Conservation (phyloP, 1,140 invertebrate species). For the Pollicipes pollicipes region DNA sequence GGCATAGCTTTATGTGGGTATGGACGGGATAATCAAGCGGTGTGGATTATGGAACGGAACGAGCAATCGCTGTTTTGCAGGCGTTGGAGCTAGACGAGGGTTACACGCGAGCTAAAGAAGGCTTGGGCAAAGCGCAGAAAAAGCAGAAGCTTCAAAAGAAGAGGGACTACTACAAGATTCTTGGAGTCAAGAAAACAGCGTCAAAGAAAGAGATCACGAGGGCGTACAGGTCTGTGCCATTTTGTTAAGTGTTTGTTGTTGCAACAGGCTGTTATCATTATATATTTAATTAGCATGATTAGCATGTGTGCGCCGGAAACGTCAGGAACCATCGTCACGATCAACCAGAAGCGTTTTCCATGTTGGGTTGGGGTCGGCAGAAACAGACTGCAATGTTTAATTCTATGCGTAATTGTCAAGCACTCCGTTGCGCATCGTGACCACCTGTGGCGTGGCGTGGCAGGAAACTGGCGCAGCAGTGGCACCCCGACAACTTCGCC, state of each 20-base stretch:
- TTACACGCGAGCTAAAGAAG: constrained; percentile 68
- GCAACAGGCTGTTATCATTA: neutral
- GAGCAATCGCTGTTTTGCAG: neutral
- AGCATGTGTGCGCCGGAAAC: constrained; percentile 4
- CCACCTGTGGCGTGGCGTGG: too few species aligned
- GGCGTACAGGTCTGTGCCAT: constrained; percentile 59
- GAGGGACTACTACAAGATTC: constrained; percentile 96
- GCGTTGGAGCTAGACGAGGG: constrained; percentile 70
- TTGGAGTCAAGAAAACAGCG: constrained; percentile 66
- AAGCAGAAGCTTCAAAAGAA: constrained; percentile 82
- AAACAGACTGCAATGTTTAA: too few species aligned
- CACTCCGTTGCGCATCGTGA: too few species aligned
- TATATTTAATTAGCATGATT: neutral
- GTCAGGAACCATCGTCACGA: neutral
- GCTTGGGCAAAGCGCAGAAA: constrained; percentile 73
- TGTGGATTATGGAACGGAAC: too few species aligned
- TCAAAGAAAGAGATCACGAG: constrained; percentile 85
- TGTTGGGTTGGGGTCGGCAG: too few species aligned
- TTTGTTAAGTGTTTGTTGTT: neutral
- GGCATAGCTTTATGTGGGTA: too few species aligned
- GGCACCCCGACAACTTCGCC: constrained; percentile 94
- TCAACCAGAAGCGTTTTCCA: neutral
- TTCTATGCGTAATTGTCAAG: too few species aligned
- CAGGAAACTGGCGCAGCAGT: constrained; percentile 87
- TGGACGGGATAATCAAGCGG: too few species aligned